Evolutionary conservation across 2,888 invertebrate species (phyloP).

Genomic region (Encarsia formosa): DNA sequence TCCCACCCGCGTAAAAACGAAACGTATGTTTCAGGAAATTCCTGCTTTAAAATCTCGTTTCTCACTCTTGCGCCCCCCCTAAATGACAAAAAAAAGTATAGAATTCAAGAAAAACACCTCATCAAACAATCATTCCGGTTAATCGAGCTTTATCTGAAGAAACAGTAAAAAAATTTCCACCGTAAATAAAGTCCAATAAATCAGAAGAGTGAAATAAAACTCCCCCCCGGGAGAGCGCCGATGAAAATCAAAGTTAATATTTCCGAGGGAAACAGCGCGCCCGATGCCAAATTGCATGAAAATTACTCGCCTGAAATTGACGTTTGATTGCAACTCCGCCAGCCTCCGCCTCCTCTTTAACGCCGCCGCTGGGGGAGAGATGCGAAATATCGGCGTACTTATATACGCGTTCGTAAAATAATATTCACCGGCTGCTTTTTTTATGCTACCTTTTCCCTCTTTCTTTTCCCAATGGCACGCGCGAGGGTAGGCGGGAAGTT

Average conservation of each 20-base stretch:
- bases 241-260: constrained; percentile 15
- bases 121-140: too few species aligned
- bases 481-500: too few species aligned
- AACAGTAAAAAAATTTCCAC: neutral
- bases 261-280: neutral
- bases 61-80: too few species aligned
- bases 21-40: too few species aligned
- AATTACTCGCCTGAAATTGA: constrained; percentile 45
- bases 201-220: constrained; percentile 7
- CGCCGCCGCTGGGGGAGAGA: neutral
- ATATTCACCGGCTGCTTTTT: constrained; percentile 2
- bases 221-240: too few species aligned
- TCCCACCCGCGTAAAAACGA: too few species aligned
- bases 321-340: constrained; percentile 40
- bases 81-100: too few species aligned
- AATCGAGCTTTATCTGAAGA: too few species aligned
- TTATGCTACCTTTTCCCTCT: constrained; percentile 9
- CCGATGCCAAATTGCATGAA: constrained; percentile 38
- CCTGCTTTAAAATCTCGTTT: too few species aligned
- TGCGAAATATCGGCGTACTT: constrained; percentile 16
- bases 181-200: constrained; percentile 16
- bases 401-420: constrained; percentile 16
- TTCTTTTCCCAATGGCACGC: constrained; percentile 5
- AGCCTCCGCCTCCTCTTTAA: constrained; percentile 11
- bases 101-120: too few species aligned